Evolutionary conservation across 2,888 invertebrate species (phyloP).

Genomic region (Ormia ochracea): DNA sequence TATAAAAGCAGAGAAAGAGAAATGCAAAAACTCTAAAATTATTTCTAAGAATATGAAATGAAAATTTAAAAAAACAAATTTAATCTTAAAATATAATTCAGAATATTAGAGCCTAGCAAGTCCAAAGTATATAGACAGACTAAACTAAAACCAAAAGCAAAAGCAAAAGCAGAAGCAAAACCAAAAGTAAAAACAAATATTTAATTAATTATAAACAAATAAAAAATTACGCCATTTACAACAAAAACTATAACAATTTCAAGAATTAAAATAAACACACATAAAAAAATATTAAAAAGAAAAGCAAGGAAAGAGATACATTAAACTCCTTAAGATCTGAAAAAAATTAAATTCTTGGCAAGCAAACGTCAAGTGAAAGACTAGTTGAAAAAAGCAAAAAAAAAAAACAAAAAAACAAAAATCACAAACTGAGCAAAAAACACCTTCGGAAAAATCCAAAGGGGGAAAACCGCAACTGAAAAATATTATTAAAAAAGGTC

Average conservation of each 20-base stretch:
- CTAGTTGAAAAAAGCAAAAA: no score
- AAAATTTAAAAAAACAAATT: conserved; percentile 17
- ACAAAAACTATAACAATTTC: conserved; percentile 13
- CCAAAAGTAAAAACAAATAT: conserved; percentile 7
- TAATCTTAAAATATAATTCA: conserved; percentile 33
- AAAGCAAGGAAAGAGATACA: background rate
- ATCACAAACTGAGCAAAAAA: conserved; percentile 14
- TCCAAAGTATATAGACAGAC: no score
- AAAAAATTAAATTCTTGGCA: conserved; percentile 14
- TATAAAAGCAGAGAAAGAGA: background rate
- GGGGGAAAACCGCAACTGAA: conserved; percentile 10
- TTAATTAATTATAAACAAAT: conserved; percentile 20
- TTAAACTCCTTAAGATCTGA: conserved; percentile 26
- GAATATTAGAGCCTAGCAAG: conserved; percentile 55
- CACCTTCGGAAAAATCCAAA: background rate
- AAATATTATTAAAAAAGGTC: background rate
- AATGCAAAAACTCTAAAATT: conserved; percentile 18
- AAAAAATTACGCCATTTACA: conserved; percentile 61
- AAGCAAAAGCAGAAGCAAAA: no score
- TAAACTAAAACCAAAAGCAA: conserved; percentile 20
- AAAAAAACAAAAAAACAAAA: conserved; percentile 47
- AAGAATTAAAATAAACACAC: conserved; percentile 45
- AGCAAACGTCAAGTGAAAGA: conserved; percentile 4
- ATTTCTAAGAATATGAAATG: conserved; percentile 23
- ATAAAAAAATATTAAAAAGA: conserved; percentile 10